These are phyloP conservation scores for Phyllotreta cruciferae DNA, from an alignment of 2,888 invertebrate species.

Conservation along the genomic window DNA sequence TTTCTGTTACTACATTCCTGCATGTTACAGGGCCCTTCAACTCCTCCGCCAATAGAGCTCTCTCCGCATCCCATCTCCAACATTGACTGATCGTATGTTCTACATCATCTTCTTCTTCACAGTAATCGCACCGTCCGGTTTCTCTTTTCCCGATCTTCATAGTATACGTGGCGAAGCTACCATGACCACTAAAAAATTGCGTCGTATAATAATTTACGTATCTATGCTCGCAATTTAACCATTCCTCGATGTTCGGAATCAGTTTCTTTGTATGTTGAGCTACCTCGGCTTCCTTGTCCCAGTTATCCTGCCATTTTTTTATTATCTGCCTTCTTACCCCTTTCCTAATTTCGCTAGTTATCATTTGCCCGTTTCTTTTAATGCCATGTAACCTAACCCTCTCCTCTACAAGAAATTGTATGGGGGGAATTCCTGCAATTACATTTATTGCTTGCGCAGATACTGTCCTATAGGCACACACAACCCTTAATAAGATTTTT, in stretches of 20 bases:
- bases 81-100: too few relatives aligned
- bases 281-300: background rate
- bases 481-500: conserved; percentile 2
- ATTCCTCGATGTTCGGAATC: background rate
- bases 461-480: conserved; percentile 17
- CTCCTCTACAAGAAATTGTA: conserved; percentile 13
- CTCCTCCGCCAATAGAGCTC: too few relatives aligned
- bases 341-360: background rate
- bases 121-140: too few relatives aligned
- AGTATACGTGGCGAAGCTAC: too few relatives aligned
- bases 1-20: too few relatives aligned
- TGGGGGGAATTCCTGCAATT: conserved; percentile 14
- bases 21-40: too few relatives aligned
- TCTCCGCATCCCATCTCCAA: too few relatives aligned
- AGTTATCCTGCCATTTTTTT: background rate
- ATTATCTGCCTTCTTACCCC: background rate
- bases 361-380: too few relatives aligned
- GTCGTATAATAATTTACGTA: background rate
- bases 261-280: too few relatives aligned
- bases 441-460: conserved; percentile 7
- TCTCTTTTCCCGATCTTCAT: too few relatives aligned
- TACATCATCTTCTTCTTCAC: too few relatives aligned
- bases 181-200: background rate
- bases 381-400: conserved; percentile 2
- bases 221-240: conserved; percentile 4